Evolutionary conservation across 2,797 vertebrate genomes (phyloP).

Genomic region (Threskiornis aethiopicus): DNA sequence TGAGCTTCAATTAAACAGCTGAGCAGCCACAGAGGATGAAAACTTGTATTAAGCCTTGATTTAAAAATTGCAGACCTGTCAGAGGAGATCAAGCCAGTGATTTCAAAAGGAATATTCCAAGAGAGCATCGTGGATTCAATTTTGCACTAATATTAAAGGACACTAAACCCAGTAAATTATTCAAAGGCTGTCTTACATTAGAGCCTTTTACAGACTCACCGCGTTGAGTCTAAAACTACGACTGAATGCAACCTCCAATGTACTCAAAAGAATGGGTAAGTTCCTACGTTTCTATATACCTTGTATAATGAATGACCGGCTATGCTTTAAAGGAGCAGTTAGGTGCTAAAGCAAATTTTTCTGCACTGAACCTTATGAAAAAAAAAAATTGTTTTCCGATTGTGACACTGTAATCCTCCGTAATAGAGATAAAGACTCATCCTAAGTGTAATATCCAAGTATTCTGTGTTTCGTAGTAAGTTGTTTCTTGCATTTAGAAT

Average conservation of each 20-base stretch:
- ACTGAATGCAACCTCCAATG: constrained; percentile 99
- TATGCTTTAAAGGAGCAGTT: constrained; percentile 55
- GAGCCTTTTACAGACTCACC: constrained; percentile 92
- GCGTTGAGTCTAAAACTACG: constrained; percentile 93
- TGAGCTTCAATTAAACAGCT: constrained; percentile 86
- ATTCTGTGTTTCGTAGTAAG: constrained; percentile 30
- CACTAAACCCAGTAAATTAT: constrained; percentile 69
- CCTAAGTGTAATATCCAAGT: constrained; percentile 41
- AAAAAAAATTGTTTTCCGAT: neutral
- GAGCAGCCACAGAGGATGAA: constrained; percentile 41
- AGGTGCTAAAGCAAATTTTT: constrained; percentile 18
- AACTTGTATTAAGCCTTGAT: constrained; percentile 63
- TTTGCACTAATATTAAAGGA: constrained; percentile 71
- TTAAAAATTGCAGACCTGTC: constrained; percentile 53
- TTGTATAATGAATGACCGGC: constrained; percentile 40
- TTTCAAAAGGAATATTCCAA: constrained; percentile 75
- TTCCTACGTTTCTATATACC: constrained; percentile 83
- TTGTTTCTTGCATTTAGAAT: constrained; percentile 62
- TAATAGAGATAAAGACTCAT: constrained; percentile 31
- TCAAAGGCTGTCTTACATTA: constrained; percentile 87
- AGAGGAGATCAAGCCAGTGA: constrained; percentile 69
- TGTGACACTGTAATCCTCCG: constrained; percentile 45
- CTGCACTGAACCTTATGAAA: constrained; percentile 50
- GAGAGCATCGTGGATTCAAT: constrained; percentile 64
- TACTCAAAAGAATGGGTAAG: constrained; percentile 99